A percentile compares a stretch with the other conserved stretches of the same genome.
These are phyloP conservation scores for Zootoca vivipara DNA, from an alignment of 2,113 vertebrate species.

Conservation along the genomic window DNA sequence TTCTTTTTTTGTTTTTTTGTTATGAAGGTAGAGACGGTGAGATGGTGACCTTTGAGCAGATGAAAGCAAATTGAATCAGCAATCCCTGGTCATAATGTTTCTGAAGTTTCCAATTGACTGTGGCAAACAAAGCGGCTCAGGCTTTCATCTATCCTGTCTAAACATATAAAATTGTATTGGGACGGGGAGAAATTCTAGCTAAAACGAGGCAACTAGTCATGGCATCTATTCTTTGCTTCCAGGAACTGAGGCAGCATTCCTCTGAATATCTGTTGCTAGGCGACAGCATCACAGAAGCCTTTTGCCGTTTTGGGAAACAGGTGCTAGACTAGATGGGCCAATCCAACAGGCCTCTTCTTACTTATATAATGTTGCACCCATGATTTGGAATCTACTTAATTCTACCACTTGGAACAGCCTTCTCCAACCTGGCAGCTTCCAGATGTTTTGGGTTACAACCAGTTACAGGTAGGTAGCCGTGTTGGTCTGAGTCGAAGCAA, in stretches of 20 bases:
- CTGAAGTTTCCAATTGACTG: neutral
- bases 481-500: too few species aligned
- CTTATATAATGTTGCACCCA: neutral
- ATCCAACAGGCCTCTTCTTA: too few species aligned
- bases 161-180: neutral
- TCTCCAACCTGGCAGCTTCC: too few species aligned
- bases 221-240: too few species aligned
- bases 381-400: neutral
- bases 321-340: too few species aligned
- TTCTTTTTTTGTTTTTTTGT: conserved; percentile 24
- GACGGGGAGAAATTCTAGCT: too few species aligned
- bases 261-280: too few species aligned
- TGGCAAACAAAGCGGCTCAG: conserved; percentile 21
- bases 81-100: neutral
- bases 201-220: too few species aligned
- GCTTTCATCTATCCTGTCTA: neutral
- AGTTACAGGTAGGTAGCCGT: too few species aligned
- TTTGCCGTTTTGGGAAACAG: neutral
- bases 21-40: conserved; percentile 33
- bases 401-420: neutral
- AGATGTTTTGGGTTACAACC: too few species aligned
- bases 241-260: too few species aligned
- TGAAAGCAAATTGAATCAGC: conserved; percentile 18
- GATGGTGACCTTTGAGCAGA: conserved; percentile 23
- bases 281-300: too few species aligned